Evolutionary conservation across 2,888 invertebrate species (phyloP).

Genomic region (Tuta absoluta): DNA sequence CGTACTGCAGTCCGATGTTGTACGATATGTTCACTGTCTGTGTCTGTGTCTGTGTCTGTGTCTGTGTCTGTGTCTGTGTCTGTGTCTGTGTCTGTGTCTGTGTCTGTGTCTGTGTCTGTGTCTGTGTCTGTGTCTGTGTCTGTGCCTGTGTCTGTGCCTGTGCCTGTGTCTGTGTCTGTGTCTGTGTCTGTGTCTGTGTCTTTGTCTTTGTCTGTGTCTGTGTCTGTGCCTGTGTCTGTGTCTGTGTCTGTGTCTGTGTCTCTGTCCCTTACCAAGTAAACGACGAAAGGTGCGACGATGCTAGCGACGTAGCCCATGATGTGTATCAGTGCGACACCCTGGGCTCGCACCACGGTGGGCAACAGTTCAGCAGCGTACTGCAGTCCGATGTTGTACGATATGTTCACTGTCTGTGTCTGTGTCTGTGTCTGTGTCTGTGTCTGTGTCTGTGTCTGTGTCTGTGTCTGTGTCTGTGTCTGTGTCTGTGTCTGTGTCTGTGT

Average conservation of each 20-base stretch:
- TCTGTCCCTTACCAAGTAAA: slow-evolving; percentile 85
- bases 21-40: too few species aligned
- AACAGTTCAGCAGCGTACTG: slow-evolving; percentile 94
- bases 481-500: too few species aligned
- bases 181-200: background rate
- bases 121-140: too few species aligned
- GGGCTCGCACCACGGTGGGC: slow-evolving; percentile 93
- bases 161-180: background rate
- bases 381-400: slow-evolving; percentile 93
- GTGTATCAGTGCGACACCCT: slow-evolving; percentile 92
- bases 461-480: too few species aligned
- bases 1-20: slow-evolving; percentile 94
- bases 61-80: background rate
- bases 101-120: too few species aligned
- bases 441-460: too few species aligned
- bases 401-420: too few species aligned
- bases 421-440: too few species aligned
- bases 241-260: background rate
- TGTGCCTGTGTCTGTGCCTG: too few species aligned
- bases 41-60: background rate
- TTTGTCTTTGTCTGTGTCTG: background rate
- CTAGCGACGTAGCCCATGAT: slow-evolving; percentile 94
- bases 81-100: too few species aligned
- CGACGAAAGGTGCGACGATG: slow-evolving; percentile 91
- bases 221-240: background rate